phyloP scores from a whole-genome alignment of 2,113 vertebrate species.

The Ginglymostoma cirratum region DNA sequence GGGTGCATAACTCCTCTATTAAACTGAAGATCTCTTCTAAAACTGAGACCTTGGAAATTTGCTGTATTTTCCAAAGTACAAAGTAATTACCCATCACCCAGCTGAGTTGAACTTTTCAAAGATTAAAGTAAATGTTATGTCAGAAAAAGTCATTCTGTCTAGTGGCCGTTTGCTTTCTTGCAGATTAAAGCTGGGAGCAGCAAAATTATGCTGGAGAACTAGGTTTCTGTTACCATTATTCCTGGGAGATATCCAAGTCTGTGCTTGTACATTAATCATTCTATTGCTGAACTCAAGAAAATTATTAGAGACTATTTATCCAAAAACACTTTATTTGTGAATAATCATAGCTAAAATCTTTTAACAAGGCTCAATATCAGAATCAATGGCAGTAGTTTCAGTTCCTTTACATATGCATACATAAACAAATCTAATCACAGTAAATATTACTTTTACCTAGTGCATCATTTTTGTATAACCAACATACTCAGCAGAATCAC shows the following conservation, averaged over 20 bases:
- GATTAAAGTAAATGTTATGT: slow-evolving; percentile 26
- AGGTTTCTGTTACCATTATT: background rate
- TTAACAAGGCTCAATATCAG: background rate
- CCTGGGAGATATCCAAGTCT: background rate
- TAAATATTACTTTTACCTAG: background rate
- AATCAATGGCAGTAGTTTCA: background rate
- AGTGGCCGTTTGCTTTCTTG: background rate
- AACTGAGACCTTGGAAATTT: background rate
- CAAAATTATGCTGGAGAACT: background rate
- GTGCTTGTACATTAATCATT: slow-evolving; percentile 14
- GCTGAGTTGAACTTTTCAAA: slow-evolving; percentile 3
- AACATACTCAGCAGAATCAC: background rate
- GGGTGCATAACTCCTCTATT: background rate
- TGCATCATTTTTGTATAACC: background rate
- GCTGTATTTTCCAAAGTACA: background rate
- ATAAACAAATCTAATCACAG: background rate
- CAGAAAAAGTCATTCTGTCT: background rate
- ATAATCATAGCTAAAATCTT: background rate
- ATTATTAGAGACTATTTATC: background rate
- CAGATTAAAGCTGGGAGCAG: background rate
- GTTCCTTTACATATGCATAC: background rate
- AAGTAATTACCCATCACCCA: background rate
- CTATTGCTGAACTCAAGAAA: background rate
- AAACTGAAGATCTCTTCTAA: background rate
- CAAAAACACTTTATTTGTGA: background rate